Evolutionary conservation across 1,140 invertebrate species (phyloP), one percentile per base, ranked within the genome.

Genomic region (Contarinia nasturtii): DNA sequence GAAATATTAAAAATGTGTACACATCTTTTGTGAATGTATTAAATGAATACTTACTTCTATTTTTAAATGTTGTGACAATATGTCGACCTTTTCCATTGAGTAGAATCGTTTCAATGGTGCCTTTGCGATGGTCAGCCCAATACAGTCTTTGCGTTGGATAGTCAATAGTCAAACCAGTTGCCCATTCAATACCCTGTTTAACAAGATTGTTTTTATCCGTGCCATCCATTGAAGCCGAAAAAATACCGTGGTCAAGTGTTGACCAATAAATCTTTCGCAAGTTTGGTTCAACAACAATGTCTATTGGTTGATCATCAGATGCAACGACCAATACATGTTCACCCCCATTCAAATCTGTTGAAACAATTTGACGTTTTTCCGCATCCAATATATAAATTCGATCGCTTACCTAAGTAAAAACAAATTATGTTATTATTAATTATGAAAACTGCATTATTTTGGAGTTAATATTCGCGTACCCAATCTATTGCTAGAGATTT

Each of bases 401-500:
- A 49, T 74, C 69, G 0, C 76, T 73, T 5, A 82, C 66, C 74
- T 80, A 85, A 64, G n/a, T n/a, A n/a, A n/a, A n/a, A n/a, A n/a
- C n/a, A n/a, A n/a, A n/a, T n/a, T n/a, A n/a, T n/a, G n/a, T n/a
- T n/a, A n/a, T n/a, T n/a, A n/a, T n/a, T n/a, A n/a, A n/a, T n/a
- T n/a, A n/a, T n/a, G n/a, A n/a, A n/a, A n/a, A n/a, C n/a, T n/a
- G n/a, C n/a, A n/a, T n/a, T n/a, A n/a, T n/a, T n/a, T n/a, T n/a
- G n/a, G n/a, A n/a, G n/a, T n/a, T n/a, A n/a, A n/a, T n/a, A n/a
- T n/a, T 74, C 69, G 0, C 76, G 72, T 5, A 82, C 66, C 74
- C 80, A 85, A 64, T 91, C 86, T 17, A 90, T 71, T 4, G 80
- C 75, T 36, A 92, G 63, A 12, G 82, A 83, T 54, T 80, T 74